Conservation (phyloP, 2,888 invertebrate species). For the Thera obeliscata region DNA sequence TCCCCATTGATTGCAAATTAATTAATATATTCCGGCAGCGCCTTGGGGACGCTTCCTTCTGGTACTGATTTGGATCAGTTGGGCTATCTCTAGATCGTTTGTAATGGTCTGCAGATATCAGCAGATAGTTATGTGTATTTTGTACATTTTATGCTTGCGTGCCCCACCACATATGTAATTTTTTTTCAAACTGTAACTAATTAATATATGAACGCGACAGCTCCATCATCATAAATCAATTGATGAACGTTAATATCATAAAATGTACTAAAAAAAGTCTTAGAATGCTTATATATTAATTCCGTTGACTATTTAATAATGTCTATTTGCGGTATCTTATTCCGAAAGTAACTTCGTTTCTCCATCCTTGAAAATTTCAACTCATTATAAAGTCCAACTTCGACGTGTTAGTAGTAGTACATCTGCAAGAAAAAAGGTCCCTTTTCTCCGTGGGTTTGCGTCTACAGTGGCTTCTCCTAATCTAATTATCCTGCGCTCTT, state of each 20-base stretch:
- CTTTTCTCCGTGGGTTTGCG: conserved; percentile 44
- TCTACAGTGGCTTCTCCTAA: conserved; percentile 64
- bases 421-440: conserved; percentile 43
- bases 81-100: too few relatives aligned
- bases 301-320: not conserved
- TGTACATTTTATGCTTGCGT: too few relatives aligned
- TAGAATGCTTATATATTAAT: conserved; percentile 1
- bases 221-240: conserved; percentile 10
- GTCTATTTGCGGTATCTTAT: not conserved
- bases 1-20: conserved; percentile 21
- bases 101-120: too few relatives aligned
- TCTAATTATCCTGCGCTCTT: conserved; percentile 75
- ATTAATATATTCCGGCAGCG: not conserved
- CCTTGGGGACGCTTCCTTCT: too few relatives aligned
- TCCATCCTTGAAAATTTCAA: conserved; percentile 37
- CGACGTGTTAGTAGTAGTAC: conserved; percentile 34
- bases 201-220: conserved; percentile 1
- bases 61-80: too few relatives aligned
- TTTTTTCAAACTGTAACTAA: not conserved
- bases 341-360: conserved; percentile 7
- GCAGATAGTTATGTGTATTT: too few relatives aligned
- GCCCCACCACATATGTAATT: too few relatives aligned
- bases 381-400: conserved; percentile 45
- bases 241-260: conserved; percentile 6
- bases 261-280: not conserved